phyloP scores from a whole-genome alignment of 2,888 invertebrate genomes.

The Spicauda simplicius region DNA sequence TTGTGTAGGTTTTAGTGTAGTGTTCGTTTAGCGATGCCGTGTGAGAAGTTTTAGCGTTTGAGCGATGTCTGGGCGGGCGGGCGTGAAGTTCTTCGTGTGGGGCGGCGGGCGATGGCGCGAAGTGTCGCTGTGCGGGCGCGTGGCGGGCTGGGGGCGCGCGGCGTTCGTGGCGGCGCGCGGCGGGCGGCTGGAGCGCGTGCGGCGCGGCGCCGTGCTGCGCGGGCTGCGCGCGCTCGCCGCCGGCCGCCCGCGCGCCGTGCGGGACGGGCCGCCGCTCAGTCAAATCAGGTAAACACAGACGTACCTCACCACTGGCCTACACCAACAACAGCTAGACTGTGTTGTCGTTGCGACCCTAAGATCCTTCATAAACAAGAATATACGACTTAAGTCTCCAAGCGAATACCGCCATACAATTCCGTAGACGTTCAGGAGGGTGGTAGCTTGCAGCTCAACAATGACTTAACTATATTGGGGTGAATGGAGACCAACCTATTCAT shows the following conservation, averaged over 20 bases:
- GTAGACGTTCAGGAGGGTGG: too few relatives aligned
- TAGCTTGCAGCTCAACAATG: too few relatives aligned
- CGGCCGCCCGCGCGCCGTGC: conserved; percentile 42
- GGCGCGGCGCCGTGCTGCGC: conserved; percentile 44
- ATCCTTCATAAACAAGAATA: too few relatives aligned
- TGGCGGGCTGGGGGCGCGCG: conserved; percentile 50
- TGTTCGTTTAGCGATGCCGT: too few relatives aligned
- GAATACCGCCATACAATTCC: too few relatives aligned
- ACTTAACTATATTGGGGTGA: too few relatives aligned
- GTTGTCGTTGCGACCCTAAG: too few relatives aligned
- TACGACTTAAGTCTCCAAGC: too few relatives aligned
- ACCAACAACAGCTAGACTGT: too few relatives aligned
- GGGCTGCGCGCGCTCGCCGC: conserved; percentile 51
- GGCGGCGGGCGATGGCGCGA: conserved; percentile 56
- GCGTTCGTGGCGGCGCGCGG: conserved; percentile 47
- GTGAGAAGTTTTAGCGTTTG: too few relatives aligned
- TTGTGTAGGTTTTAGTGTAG: background rate
- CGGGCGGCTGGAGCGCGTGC: conserved; percentile 52
- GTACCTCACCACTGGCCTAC: too few relatives aligned
- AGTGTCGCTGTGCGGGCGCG: conserved; percentile 48
- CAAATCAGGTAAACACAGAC: conserved; percentile 46
- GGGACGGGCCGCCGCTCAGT: conserved; percentile 48
- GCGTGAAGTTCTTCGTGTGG: conserved; percentile 50
- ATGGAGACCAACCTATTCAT: too few relatives aligned
- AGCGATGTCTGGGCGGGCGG: conserved; percentile 39